phyloP scores from a whole-genome alignment of 1,140 invertebrate genomes.

The Listronotus oregonensis region DNA sequence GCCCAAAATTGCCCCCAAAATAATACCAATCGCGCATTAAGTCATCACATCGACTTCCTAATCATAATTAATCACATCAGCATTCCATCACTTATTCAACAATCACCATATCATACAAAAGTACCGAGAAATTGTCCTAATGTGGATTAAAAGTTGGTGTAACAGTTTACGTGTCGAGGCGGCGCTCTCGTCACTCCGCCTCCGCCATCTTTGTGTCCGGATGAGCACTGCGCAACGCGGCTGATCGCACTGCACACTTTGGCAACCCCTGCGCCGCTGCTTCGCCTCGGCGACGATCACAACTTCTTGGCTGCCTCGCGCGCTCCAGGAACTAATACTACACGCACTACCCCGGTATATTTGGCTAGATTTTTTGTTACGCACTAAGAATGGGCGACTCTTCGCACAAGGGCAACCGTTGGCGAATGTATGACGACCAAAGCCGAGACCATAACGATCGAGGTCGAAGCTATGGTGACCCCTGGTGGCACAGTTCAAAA shows the following conservation, averaged over 20 bases:
- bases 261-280: slow-evolving; percentile 18
- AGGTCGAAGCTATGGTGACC: neutral
- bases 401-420: too few relatives aligned
- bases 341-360: slow-evolving; percentile 5
- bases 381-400: slow-evolving; percentile 2
- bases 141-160: slow-evolving; percentile 47
- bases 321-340: slow-evolving; percentile 15
- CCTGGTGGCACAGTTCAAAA: neutral
- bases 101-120: slow-evolving; percentile 47
- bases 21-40: slow-evolving; percentile 20
- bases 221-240: slow-evolving; percentile 49
- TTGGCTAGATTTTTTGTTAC: slow-evolving; percentile 14
- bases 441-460: too few relatives aligned
- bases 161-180: slow-evolving; percentile 45
- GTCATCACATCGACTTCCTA: neutral
- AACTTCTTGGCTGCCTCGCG: slow-evolving; percentile 9
- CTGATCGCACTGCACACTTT: slow-evolving; percentile 9
- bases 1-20: neutral
- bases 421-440: too few relatives aligned
- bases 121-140: slow-evolving; percentile 52
- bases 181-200: slow-evolving; percentile 4
- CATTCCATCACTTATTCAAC: slow-evolving; percentile 25
- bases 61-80: slow-evolving; percentile 17
- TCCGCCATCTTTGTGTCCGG: slow-evolving; percentile 46
- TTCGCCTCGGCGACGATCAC: slow-evolving; percentile 4